phyloP scores from a whole-genome alignment of 2,888 invertebrate genomes.

The Lottia scabra region DNA sequence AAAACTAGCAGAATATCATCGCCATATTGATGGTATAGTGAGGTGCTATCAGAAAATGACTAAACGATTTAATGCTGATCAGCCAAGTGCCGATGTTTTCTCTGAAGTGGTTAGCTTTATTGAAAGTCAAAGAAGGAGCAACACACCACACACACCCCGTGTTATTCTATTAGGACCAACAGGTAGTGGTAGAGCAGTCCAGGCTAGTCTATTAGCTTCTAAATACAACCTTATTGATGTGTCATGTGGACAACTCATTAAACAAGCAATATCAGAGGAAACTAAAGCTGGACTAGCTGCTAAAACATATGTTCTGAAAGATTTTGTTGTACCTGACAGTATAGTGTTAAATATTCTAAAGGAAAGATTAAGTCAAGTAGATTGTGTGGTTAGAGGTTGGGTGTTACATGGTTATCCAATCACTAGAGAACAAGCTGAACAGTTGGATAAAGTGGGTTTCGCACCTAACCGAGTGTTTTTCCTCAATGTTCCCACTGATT shows the following conservation, averaged over 20 bases:
- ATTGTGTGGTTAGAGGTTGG: constrained; percentile 68
- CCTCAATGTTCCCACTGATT: constrained; percentile 68
- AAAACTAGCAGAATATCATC: constrained; percentile 61
- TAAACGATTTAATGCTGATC: constrained; percentile 68
- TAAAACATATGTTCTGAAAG: constrained; percentile 63
- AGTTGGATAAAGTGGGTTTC: constrained; percentile 61
- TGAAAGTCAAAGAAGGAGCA: constrained; percentile 55
- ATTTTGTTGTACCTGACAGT: constrained; percentile 65
- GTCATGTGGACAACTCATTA: constrained; percentile 65
- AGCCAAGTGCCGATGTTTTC: constrained; percentile 69
- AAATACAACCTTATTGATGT: constrained; percentile 67
- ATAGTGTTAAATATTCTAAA: constrained; percentile 64
- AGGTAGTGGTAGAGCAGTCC: constrained; percentile 67
- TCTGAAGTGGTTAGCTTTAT: constrained; percentile 58
- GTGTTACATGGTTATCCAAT: constrained; percentile 68
- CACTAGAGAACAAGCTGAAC: constrained; percentile 67
- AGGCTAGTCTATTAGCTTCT: constrained; percentile 66
- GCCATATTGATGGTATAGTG: constrained; percentile 60
- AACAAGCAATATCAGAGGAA: constrained; percentile 66
- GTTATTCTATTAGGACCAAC: constrained; percentile 67
- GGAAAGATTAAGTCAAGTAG: constrained; percentile 64
- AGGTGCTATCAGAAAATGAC: constrained; percentile 52
- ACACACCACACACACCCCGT: constrained; percentile 67
- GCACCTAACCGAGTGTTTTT: constrained; percentile 68
- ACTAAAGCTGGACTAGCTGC: constrained; percentile 64